These are phyloP conservation scores for Hylaeus volcanicus DNA, from an alignment of 1,140 invertebrate species.

Conservation along the genomic window DNA sequence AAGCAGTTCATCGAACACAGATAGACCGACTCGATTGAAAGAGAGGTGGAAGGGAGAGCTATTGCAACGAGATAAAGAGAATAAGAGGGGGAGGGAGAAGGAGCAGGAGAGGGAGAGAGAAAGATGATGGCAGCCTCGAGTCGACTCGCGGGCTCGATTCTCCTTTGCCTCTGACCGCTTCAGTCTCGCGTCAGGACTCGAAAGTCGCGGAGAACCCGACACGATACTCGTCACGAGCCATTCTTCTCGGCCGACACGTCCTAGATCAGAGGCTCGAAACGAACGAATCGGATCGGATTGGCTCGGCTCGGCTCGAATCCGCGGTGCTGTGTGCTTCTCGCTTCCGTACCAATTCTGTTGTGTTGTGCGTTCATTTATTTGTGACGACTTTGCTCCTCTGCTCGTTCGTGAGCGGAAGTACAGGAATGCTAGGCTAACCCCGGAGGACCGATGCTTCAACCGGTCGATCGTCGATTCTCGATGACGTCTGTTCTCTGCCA, in stretches of 20 bases:
- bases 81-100: constrained; percentile 46
- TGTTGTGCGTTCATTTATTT: constrained; percentile 8
- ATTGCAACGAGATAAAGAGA: neutral
- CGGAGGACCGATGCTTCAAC: constrained; percentile 33
- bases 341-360: neutral
- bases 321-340: neutral
- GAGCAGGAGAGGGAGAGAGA: constrained; percentile 3
- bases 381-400: neutral
- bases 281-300: too few relatives aligned
- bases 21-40: neutral
- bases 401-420: too few relatives aligned
- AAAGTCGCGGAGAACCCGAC: constrained; percentile 63
- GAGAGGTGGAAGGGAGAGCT: neutral
- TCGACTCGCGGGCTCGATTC: constrained; percentile 46
- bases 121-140: constrained; percentile 23
- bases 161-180: constrained; percentile 47
- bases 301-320: neutral
- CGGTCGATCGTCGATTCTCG: constrained; percentile 24
- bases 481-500: constrained; percentile 25
- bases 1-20: constrained; percentile 31
- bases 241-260: neutral
- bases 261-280: neutral
- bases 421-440: neutral
- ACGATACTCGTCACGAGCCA: constrained; percentile 1
- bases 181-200: constrained; percentile 74